These are phyloP conservation scores for Myripristis jacobus DNA, from an alignment of 2,797 vertebrate species.

Conservation along the genomic window DNA sequence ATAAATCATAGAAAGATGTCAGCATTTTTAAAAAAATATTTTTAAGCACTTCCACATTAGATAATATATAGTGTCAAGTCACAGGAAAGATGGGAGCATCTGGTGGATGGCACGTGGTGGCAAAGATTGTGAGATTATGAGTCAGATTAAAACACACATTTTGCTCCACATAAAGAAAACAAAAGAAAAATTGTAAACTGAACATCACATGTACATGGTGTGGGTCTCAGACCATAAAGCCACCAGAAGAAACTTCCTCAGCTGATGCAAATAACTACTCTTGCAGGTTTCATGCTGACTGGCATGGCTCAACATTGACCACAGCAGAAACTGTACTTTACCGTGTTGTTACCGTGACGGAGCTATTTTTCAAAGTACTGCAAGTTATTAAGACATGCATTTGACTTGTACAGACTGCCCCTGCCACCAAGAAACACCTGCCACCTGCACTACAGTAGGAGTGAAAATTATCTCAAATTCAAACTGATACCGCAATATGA, in stretches of 20 bases:
- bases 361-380: not conserved
- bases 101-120: not conserved
- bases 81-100: slow-evolving; percentile 1
- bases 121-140: slow-evolving; percentile 16
- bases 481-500: slow-evolving; percentile 50
- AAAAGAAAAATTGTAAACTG: no score
- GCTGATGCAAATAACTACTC: no score
- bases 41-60: not conserved
- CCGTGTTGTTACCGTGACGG: no score
- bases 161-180: no score
- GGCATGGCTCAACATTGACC: not conserved
- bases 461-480: slow-evolving; percentile 11
- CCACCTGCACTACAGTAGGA: not conserved
- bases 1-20: not conserved
- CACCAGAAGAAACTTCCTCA: no score
- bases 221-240: no score
- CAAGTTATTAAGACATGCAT: slow-evolving; percentile 16
- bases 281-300: no score
- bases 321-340: not conserved
- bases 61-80: not conserved
- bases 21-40: not conserved
- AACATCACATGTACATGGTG: no score
- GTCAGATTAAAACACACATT: not conserved
- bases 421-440: slow-evolving; percentile 18
- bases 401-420: slow-evolving; percentile 21